These are phyloP conservation scores for Matsumyia berberina DNA, from an alignment of 2,888 invertebrate species.

Conservation along the genomic window DNA sequence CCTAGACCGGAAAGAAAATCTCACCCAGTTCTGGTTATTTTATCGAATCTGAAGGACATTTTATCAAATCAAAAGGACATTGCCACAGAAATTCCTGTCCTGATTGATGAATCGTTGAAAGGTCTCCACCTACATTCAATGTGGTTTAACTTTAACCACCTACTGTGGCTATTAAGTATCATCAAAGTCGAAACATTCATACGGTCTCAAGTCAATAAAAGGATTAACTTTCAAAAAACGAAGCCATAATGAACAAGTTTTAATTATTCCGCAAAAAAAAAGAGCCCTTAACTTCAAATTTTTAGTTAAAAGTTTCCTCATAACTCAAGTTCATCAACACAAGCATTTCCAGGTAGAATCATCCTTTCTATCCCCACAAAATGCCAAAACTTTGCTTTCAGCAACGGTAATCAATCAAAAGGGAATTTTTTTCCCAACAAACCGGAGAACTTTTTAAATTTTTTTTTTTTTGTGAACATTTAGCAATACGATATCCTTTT, in stretches of 20 bases:
- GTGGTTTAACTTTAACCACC: too few relatives aligned
- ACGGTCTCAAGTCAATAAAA: neutral
- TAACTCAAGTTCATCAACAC: conserved; percentile 7
- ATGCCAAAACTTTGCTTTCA: conserved; percentile 2
- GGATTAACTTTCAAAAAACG: neutral
- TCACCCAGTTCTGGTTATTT: too few relatives aligned
- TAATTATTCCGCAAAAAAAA: conserved; percentile 4
- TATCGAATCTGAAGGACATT: too few relatives aligned
- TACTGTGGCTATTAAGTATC: too few relatives aligned
- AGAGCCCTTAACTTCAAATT: conserved; percentile 18
- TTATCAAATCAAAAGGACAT: too few relatives aligned
- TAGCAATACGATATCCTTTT: conserved; percentile 13
- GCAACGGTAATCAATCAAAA: conserved; percentile 21
- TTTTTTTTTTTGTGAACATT: neutral
- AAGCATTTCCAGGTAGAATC: neutral
- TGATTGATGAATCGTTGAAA: too few relatives aligned
- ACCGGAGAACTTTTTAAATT: neutral
- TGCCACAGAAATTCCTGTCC: too few relatives aligned
- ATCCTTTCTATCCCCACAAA: neutral
- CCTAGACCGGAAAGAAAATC: too few relatives aligned
- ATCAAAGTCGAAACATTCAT: neutral
- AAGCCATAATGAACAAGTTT: neutral
- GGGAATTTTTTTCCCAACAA: neutral
- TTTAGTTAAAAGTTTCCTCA: conserved; percentile 5
- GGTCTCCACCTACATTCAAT: too few relatives aligned